These are phyloP conservation scores for Gastracanthus pulcherrimus DNA, from an alignment of 2,888 invertebrate genomes.

Conservation along the genomic window DNA sequence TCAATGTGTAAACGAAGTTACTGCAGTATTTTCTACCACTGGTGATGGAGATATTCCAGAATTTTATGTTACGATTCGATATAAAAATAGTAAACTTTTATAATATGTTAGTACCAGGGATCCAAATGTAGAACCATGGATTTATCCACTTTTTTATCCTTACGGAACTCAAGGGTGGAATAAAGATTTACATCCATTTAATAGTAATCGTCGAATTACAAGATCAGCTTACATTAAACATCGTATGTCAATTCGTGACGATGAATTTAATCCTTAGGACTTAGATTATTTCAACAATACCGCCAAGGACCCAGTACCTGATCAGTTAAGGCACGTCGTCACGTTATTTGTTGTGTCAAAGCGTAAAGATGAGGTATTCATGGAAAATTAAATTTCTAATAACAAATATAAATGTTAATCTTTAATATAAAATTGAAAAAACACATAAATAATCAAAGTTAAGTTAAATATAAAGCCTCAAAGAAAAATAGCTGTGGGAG, in stretches of 20 bases:
- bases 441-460: too few relatives aligned
- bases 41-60: slow-evolving; percentile 59
- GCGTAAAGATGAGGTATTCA: too few relatives aligned
- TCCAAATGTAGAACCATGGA: slow-evolving; percentile 58
- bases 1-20: too few relatives aligned
- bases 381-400: too few relatives aligned
- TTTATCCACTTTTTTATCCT: slow-evolving; percentile 57
- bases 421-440: too few relatives aligned
- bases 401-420: too few relatives aligned
- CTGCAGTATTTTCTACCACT: slow-evolving; percentile 54
- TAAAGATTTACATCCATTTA: slow-evolving; percentile 10
- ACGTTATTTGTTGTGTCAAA: too few relatives aligned
- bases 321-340: too few relatives aligned
- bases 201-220: not conserved
- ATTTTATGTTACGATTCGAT: slow-evolving; percentile 56
- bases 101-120: slow-evolving; percentile 56
- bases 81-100: slow-evolving; percentile 53
- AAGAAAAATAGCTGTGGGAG: too few relatives aligned
- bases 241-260: slow-evolving; percentile 40
- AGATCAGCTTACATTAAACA: too few relatives aligned
- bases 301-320: too few relatives aligned
- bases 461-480: too few relatives aligned
- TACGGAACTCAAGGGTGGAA: slow-evolving; percentile 52
- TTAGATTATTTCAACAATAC: slow-evolving; percentile 47
- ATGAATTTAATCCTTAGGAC: slow-evolving; percentile 41